phyloP scores from a whole-genome alignment of 2,113 vertebrate genomes.

The Oncorhynchus nerka region DNA sequence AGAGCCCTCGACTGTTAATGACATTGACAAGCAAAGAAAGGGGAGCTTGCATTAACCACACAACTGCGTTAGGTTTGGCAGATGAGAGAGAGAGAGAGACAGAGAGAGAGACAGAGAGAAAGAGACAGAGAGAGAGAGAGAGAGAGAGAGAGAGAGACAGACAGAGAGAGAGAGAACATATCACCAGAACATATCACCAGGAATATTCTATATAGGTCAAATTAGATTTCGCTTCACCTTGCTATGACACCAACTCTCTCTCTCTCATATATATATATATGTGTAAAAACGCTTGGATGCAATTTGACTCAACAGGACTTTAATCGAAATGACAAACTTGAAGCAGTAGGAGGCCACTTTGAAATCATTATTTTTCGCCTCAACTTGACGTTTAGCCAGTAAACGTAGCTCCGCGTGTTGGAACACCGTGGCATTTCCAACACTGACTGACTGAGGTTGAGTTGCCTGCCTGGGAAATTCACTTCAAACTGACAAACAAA shows the following conservation, averaged over 20 bases:
- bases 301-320: conserved; percentile 14
- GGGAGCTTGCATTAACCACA: conserved; percentile 18
- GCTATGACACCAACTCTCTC: neutral
- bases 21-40: conserved; percentile 17
- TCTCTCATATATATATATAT: neutral
- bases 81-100: neutral
- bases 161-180: no score
- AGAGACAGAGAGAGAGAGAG: no score
- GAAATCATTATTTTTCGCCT: conserved; percentile 5
- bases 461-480: neutral
- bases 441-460: neutral
- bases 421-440: conserved; percentile 7
- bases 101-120: no score
- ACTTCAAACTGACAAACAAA: no score
- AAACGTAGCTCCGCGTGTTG: conserved; percentile 6
- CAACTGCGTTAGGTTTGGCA: conserved; percentile 11
- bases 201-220: conserved; percentile 29
- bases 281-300: conserved; percentile 13
- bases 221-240: conserved; percentile 17
- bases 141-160: no score
- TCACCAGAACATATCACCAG: neutral
- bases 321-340: conserved; percentile 32
- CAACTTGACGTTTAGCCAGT: conserved; percentile 14
- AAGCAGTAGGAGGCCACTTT: conserved; percentile 19
- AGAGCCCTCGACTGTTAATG: conserved; percentile 38